Evolutionary conservation across 1,140 invertebrate species (phyloP).

Genomic region (Sitobion miscanthi): DNA sequence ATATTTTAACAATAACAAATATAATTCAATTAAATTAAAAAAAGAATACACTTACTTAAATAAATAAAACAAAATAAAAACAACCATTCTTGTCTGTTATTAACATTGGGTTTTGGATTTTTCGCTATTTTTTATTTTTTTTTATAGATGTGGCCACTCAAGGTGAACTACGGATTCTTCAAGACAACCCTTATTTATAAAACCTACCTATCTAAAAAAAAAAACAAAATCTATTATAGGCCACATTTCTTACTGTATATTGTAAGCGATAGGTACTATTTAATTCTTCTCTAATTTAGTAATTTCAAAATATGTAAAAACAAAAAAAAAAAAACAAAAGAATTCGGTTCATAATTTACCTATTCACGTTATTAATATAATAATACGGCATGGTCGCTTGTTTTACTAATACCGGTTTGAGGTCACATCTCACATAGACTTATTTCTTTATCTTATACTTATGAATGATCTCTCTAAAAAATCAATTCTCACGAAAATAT

Average conservation of each 20-base stretch:
- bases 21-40: neutral
- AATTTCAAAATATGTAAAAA: slow-evolving; percentile 35
- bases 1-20: slow-evolving; percentile 1
- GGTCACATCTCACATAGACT: slow-evolving; percentile 36
- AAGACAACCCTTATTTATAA: slow-evolving; percentile 43
- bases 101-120: slow-evolving; percentile 55
- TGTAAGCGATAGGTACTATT: slow-evolving; percentile 15
- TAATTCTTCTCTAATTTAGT: slow-evolving; percentile 43
- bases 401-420: slow-evolving; percentile 56
- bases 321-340: slow-evolving; percentile 20
- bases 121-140: slow-evolving; percentile 52
- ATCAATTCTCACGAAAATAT: slow-evolving; percentile 21
- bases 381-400: slow-evolving; percentile 53
- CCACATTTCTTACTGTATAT: slow-evolving; percentile 23
- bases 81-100: slow-evolving; percentile 51
- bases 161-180: slow-evolving; percentile 51
- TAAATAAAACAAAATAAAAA: neutral
- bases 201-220: slow-evolving; percentile 21
- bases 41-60: neutral
- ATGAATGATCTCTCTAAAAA: slow-evolving; percentile 48
- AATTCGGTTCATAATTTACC: slow-evolving; percentile 31
- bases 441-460: slow-evolving; percentile 45
- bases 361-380: slow-evolving; percentile 45
- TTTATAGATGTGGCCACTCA: slow-evolving; percentile 53
- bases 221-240: slow-evolving; percentile 15